These are phyloP conservation scores for Notoglanidium macrostoma DNA, from an alignment of 2,797 vertebrate species.

Conservation along the genomic window DNA sequence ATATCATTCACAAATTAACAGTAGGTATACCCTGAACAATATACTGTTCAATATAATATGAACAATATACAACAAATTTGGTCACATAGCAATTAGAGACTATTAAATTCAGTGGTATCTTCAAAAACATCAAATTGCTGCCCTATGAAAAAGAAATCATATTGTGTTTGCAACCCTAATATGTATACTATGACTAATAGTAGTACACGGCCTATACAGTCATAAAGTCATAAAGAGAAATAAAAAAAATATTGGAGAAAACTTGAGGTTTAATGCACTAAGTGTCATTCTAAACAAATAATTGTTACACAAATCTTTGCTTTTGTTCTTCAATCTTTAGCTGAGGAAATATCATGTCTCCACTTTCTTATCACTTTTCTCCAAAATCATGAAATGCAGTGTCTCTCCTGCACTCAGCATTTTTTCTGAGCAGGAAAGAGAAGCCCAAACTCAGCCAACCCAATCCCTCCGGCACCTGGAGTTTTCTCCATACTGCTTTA, in stretches of 20 bases:
- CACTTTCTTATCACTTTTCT: background rate
- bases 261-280: background rate
- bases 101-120: background rate
- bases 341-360: background rate
- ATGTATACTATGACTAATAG: background rate
- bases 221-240: background rate
- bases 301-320: background rate
- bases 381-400: background rate
- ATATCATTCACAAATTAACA: background rate
- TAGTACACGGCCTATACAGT: background rate
- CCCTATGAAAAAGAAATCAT: background rate
- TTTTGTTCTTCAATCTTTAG: background rate
- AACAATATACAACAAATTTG: background rate
- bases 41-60: background rate
- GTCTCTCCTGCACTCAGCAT: too few relatives aligned
- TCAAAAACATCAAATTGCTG: background rate
- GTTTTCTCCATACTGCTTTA: slow-evolving; percentile 32
- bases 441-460: background rate
- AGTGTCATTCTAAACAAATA: background rate
- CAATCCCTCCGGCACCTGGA: background rate
- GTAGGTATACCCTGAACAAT: background rate
- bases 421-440: background rate
- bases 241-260: background rate
- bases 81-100: background rate
- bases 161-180: background rate